These are phyloP conservation scores for Epicauta chinensis DNA, from an alignment of 1,140 invertebrate genomes.

Conservation along the genomic window DNA sequence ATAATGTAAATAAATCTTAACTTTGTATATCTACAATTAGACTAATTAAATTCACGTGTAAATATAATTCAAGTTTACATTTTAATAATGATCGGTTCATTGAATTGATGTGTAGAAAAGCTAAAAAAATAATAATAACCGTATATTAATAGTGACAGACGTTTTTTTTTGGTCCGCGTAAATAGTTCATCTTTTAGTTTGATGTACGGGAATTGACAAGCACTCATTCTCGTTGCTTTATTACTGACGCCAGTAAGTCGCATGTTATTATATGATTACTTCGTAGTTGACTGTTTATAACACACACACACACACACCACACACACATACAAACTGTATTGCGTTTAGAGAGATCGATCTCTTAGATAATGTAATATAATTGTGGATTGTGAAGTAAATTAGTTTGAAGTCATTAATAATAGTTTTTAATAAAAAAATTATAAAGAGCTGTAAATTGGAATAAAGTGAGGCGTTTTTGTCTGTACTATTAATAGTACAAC, in stretches of 20 bases:
- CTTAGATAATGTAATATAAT: conserved; percentile 4
- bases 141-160: too few relatives aligned
- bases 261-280: conserved; percentile 20
- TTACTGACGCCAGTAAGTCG: conserved; percentile 21
- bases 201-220: conserved; percentile 18
- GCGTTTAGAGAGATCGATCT: conserved; percentile 1
- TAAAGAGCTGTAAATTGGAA: too few relatives aligned
- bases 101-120: neutral
- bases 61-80: conserved; percentile 13
- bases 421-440: too few relatives aligned
- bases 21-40: conserved; percentile 8
- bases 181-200: conserved; percentile 9
- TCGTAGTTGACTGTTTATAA: conserved; percentile 20
- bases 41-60: conserved; percentile 19
- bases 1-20: conserved; percentile 15
- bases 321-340: too few relatives aligned
- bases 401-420: too few relatives aligned
- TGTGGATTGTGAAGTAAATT: too few relatives aligned
- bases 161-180: neutral
- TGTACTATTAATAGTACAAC: too few relatives aligned
- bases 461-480: too few relatives aligned
- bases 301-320: neutral
- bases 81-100: neutral
- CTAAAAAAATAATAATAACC: neutral
- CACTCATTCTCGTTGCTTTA: conserved; percentile 17